Evolutionary conservation across 2,113 vertebrate species (phyloP).

Genomic region (Pachyramphus minor): DNA sequence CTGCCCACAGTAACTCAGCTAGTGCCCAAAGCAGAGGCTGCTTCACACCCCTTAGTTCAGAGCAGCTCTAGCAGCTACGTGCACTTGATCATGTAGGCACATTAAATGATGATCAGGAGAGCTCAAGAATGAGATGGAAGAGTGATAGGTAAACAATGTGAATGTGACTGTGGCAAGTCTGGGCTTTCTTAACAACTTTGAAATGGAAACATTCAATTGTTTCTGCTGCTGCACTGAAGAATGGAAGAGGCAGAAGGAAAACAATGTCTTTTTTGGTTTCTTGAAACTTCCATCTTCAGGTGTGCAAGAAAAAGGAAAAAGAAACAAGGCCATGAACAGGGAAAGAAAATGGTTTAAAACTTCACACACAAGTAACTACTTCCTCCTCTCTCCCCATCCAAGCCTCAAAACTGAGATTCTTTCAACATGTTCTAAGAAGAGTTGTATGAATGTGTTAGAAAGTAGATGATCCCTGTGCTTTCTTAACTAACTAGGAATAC

Average conservation of each 20-base stretch:
- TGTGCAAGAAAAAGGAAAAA: background rate
- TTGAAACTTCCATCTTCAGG: background rate
- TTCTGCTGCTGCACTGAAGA: background rate
- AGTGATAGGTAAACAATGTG: background rate
- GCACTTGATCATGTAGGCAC: rapidly evolving
- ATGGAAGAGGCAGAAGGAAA: background rate
- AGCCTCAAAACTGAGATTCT: background rate
- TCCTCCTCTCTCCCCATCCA: background rate
- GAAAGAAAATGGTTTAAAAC: background rate
- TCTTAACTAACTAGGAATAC: background rate
- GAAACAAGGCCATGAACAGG: background rate
- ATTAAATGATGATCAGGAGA: background rate
- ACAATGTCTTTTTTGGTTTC: background rate
- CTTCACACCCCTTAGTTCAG: background rate
- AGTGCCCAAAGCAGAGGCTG: background rate
- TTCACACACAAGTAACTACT: background rate
- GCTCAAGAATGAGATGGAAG: background rate
- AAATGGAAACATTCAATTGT: background rate
- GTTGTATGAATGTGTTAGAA: background rate
- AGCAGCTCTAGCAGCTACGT: background rate
- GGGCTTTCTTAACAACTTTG: background rate
- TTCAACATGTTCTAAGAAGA: background rate
- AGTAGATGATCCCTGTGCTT: background rate
- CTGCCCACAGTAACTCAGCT: background rate
- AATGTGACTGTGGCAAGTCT: background rate